Percentiles rank a stretch among this genome's conserved stretches.
Evolutionary conservation across 2,888 invertebrate genomes (phyloP).

Genomic region (Catonia carolina): DNA sequence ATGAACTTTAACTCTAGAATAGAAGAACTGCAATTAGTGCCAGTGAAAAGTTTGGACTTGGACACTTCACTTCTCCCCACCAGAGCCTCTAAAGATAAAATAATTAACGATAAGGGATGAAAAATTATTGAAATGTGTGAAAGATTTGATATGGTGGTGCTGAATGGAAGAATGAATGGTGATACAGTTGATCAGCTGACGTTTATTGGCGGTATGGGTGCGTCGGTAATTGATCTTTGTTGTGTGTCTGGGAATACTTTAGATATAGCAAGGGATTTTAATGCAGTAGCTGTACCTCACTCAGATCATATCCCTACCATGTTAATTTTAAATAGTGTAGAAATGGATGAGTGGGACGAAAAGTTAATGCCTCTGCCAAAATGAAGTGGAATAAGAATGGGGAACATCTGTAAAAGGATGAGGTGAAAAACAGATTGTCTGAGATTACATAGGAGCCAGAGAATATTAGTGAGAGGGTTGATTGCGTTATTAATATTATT

Average conservation of each 20-base stretch:
- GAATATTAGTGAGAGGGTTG: too few species aligned
- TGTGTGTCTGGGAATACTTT: neutral
- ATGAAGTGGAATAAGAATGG: too few species aligned
- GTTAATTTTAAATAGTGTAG: neutral
- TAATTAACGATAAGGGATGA: too few species aligned
- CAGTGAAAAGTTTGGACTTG: too few species aligned
- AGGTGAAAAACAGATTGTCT: neutral
- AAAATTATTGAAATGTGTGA: too few species aligned
- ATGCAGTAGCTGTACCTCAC: neutral
- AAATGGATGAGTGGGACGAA: neutral
- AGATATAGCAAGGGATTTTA: neutral
- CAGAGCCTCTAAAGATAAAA: too few species aligned
- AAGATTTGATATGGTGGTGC: too few species aligned
- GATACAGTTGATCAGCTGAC: neutral
- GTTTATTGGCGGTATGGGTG: neutral
- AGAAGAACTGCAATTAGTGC: too few species aligned
- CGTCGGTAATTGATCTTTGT: conserved; percentile 6
- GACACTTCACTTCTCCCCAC: too few species aligned
- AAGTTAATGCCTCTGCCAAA: neutral
- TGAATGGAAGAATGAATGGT: too few species aligned
- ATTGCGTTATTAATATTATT: neutral
- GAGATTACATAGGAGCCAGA: neutral
- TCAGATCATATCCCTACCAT: conserved; percentile 4
- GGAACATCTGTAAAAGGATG: neutral
- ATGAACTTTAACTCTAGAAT: too few species aligned